Base-by-base conservation (phyloP, 2,797 vertebrate species). In the Darevskia mixta region DNA sequence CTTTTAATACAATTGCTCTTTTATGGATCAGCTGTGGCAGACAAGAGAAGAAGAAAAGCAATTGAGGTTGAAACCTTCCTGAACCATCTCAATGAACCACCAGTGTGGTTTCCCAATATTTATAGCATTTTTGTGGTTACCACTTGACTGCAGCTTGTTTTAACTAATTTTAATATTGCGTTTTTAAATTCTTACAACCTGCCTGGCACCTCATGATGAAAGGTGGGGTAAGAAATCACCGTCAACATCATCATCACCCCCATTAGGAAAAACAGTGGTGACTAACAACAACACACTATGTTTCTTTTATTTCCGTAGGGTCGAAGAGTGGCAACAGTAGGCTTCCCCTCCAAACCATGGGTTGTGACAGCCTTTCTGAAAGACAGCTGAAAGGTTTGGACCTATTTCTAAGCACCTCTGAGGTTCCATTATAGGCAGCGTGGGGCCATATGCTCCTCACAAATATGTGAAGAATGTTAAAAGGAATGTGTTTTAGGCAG, bases 361-460 rank as follows among this genome's bases (percentile, higher is more conserved):
- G 18, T 91, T 35, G 79, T 97, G 49, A 94, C 94, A 79, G 95
- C 91, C 89, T 93, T 87, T 43, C 94, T 97, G 78, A 93, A 96
- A 89, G 96, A 95, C 55, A 86, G 87, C 86, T 97, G 8, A 96
- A 93, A 96, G 97, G 97, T 97, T 93, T 90, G 94, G 76, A 72
- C 10, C 15, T 6, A 1, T 88, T 90, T 88, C 88, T 89, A 1
- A 67, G 25, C 45, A 79, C 11, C 23, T 69, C 1, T 55, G 58
- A 5, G 66, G 64, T 32, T 58, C 35, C 35, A 35, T 35, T 64
- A 64, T 43, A 10, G 0, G 75, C 82, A 45, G n/a, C 66, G 29
- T 0, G 71, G 85, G 66, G 83, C 5, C 20, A 29, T 32, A 29
- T 32, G 4, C 8, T 6, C 13, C 35, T 49, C 45, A 49, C 45